A percentile compares a stretch with the other conserved stretches of the same genome.
These are phyloP conservation scores for Melanostoma mellinum DNA, from an alignment of 2,888 invertebrate genomes.

Conservation along the genomic window DNA sequence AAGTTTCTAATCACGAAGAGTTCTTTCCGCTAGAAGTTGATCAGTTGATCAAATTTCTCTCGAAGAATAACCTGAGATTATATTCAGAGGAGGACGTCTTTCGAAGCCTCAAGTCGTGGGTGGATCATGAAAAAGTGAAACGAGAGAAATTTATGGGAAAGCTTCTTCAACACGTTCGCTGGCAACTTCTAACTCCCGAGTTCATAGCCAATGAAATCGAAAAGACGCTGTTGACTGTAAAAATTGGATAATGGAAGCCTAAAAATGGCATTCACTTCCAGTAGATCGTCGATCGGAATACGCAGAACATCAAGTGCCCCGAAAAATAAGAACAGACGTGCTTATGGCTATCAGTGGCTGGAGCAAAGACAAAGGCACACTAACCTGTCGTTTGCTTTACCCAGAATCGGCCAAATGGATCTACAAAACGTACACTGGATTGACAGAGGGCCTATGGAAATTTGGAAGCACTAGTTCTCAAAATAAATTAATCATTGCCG, in stretches of 20 bases:
- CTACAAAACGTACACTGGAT: too few relatives aligned
- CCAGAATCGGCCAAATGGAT: too few relatives aligned
- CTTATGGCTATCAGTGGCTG: constrained; percentile 3
- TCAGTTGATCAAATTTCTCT: neutral
- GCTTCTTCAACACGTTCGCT: neutral
- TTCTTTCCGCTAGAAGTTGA: neutral
- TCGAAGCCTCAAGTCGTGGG: constrained; percentile 4
- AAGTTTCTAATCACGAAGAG: neutral
- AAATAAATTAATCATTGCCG: too few relatives aligned
- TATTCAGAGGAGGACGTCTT: constrained; percentile 7
- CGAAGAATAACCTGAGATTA: neutral
- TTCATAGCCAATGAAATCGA: too few relatives aligned
- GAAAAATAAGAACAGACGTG: neutral
- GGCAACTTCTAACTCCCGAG: neutral
- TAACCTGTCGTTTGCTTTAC: too few relatives aligned
- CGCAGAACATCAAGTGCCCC: too few relatives aligned
- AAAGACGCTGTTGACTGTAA: neutral
- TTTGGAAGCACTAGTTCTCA: too few relatives aligned
- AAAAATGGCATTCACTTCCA: constrained; percentile 2
- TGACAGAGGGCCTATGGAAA: too few relatives aligned
- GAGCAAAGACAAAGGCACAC: too few relatives aligned
- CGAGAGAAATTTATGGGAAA: neutral
- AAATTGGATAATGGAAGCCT: neutral
- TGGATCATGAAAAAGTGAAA: neutral
- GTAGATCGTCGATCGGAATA: too few relatives aligned